These are phyloP conservation scores for Petrocephalus sullivani DNA, from an alignment of 2,797 vertebrate genomes.

Conservation along the genomic window DNA sequence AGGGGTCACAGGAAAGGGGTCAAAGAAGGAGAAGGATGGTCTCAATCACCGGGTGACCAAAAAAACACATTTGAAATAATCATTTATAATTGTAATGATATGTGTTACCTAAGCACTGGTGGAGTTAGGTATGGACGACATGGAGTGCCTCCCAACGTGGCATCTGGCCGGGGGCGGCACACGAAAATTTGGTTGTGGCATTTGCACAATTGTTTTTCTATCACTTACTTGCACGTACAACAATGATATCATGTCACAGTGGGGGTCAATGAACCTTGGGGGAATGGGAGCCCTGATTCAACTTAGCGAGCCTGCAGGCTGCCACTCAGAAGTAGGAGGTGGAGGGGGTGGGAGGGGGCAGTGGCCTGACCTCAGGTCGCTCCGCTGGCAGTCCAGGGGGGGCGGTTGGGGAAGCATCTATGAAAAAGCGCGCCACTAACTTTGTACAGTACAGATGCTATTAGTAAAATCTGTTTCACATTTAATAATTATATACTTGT, in stretches of 20 bases:
- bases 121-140: background rate
- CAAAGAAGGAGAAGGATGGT: background rate
- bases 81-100: background rate
- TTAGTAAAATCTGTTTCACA: too few relatives aligned
- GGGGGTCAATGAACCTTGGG: background rate
- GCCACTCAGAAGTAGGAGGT: background rate
- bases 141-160: background rate
- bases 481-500: too few relatives aligned
- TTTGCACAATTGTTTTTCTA: background rate
- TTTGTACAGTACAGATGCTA: too few relatives aligned
- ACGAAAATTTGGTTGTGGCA: background rate
- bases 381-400: background rate
- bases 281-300: background rate
- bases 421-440: too few relatives aligned
- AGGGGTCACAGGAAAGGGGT: background rate
- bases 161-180: background rate
- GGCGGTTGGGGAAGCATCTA: background rate
- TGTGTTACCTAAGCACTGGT: background rate
- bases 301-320: background rate
- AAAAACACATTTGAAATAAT: background rate
- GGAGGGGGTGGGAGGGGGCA: background rate
- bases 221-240: background rate
- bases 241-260: background rate
- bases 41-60: background rate
- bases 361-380: background rate